phyloP scores from a whole-genome alignment of 2,113 vertebrate genomes.

The Zootoca vivipara region DNA sequence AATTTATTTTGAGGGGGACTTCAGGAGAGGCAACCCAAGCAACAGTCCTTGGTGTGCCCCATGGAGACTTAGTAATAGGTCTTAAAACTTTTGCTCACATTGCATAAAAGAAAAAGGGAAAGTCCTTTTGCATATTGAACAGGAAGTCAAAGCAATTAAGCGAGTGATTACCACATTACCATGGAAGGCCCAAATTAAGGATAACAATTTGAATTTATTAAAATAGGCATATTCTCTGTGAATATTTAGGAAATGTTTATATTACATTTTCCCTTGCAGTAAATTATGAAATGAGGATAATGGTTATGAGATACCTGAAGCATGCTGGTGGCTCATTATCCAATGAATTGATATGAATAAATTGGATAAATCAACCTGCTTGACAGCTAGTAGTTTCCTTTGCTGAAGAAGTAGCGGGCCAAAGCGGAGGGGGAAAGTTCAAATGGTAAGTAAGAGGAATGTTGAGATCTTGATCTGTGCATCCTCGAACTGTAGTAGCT shows the following conservation, averaged over 20 bases:
- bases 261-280: conserved; percentile 48
- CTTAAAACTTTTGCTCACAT: neutral
- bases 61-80: neutral
- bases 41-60: too few species aligned
- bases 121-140: neutral
- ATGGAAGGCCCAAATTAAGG: conserved; percentile 13
- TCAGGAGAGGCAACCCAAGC: neutral
- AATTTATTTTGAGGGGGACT: too few species aligned
- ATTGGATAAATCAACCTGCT: conserved; percentile 51
- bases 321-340: conserved; percentile 54
- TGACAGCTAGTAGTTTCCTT: conserved; percentile 51
- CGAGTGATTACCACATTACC: neutral
- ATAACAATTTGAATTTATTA: conserved; percentile 17
- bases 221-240: conserved; percentile 15
- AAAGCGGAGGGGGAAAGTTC: conserved; percentile 10
- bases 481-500: neutral
- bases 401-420: conserved; percentile 23
- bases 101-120: neutral
- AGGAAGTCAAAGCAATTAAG: neutral
- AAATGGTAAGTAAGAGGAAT: conserved; percentile 50
- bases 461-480: conserved; percentile 31
- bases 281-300: conserved; percentile 61
- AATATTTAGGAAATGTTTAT: conserved; percentile 53
- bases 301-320: conserved; percentile 47
- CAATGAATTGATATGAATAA: conserved; percentile 66